Evolutionary conservation across 2,113 vertebrate genomes (phyloP), one percentile per base, ranked within the genome.

Genomic region (Hippocampus abdominalis): DNA sequence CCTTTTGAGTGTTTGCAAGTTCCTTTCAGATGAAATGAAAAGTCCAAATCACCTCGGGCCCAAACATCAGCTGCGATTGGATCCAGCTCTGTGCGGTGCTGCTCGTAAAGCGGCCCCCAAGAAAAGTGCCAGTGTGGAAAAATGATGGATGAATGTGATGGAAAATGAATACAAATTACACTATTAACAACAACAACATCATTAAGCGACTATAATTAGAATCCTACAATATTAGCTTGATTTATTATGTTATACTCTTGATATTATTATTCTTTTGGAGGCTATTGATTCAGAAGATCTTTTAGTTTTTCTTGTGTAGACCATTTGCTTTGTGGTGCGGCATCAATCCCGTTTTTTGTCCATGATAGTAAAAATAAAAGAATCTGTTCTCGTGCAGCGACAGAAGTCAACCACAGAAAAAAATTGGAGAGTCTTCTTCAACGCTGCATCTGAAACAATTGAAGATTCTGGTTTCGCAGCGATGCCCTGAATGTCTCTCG

Each of bases 401-500:
- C 25, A 65, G 42, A 66, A 71, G 76, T 84, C 69, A 84, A 74
- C 78, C 27, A 20, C n/a, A 76, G 57, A 74, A 7, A 13, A 75
- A 68, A 32, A 69, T 71, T 25, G 8, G 70, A 74, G 68, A 54
- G 69, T 72, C 46, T 64, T 79, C 64, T 68, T 63, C 71, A 79
- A 73, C 62, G 60, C 18, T 85, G 74, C 77, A 71, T 85, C 56
- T 86, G 72, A 66, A 87, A 72, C 69, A 72, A 84, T 86, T 88
- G 78, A 66, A 73, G 76, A 83, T 87, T 79, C 72, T 79, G 73
- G 70, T 85, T 87, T 87, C 78, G 8, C 25, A 79, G 40, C 67
- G 8, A 74, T 23, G 60, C 23, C 72, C 75, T 88, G 84, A 87
- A 76, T 85, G 78, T 77, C 29, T 75, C 75, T 75, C 72, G 68